Conservation (phyloP, 1,140 invertebrate species). For the Heterodera schachtii region DNA sequence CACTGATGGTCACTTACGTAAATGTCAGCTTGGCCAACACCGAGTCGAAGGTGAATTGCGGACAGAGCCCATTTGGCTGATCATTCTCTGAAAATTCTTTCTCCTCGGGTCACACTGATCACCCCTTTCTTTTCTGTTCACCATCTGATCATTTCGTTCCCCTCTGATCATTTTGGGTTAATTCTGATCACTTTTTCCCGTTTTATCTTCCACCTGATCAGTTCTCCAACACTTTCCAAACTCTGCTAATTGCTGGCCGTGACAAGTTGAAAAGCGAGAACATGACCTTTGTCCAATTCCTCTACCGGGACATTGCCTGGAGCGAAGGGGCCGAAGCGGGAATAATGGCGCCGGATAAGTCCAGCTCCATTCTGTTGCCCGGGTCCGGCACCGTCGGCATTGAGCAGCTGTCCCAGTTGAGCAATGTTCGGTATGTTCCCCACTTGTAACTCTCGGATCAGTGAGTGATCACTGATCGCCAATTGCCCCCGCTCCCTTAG, state of each 20-base stretch:
- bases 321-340: constrained; percentile 59
- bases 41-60: not conserved
- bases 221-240: constrained; percentile 60
- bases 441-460: too few species aligned
- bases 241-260: constrained; percentile 56
- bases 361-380: constrained; percentile 60
- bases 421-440: constrained; percentile 50
- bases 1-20: constrained; percentile 30
- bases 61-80: not conserved
- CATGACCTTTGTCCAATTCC: constrained; percentile 56
- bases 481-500: not conserved
- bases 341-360: constrained; percentile 57
- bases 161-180: too few species aligned
- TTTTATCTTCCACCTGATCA: not conserved
- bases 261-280: constrained; percentile 37
- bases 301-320: constrained; percentile 62
- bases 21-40: constrained; percentile 25
- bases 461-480: too few species aligned
- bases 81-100: not conserved
- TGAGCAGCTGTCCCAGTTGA: constrained; percentile 58
- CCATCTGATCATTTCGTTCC: too few species aligned
- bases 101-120: not conserved
- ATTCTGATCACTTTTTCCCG: not conserved
- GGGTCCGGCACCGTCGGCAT: constrained; percentile 64
- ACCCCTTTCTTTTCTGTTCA: too few species aligned